Evolutionary conservation across 2,888 invertebrate species (phyloP).

Genomic region (Anaspis maculata): DNA sequence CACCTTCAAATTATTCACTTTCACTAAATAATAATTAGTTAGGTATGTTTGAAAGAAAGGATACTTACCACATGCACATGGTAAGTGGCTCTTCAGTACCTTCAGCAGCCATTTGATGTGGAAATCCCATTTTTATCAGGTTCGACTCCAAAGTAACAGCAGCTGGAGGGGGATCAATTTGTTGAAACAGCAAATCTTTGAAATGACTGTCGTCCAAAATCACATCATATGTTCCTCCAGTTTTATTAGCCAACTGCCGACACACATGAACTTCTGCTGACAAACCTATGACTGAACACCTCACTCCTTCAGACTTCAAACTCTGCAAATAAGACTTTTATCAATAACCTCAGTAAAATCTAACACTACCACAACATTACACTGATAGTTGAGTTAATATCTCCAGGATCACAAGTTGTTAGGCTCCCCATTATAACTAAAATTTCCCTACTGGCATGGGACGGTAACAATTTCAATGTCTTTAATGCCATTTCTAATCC

Average conservation of each 20-base stretch:
- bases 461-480: constrained; percentile 79
- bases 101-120: constrained; percentile 61
- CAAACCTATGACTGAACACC: constrained; percentile 91
- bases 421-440: constrained; percentile 87
- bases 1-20: too few species aligned
- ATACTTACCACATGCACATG: constrained; percentile 89
- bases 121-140: constrained; percentile 94
- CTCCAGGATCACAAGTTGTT: constrained; percentile 94
- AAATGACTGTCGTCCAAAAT: constrained; percentile 77
- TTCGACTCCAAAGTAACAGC: constrained; percentile 65
- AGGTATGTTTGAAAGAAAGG: constrained; percentile 15
- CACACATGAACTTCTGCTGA: constrained; percentile 93
- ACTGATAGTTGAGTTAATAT: constrained; percentile 77
- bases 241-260: constrained; percentile 74
- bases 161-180: constrained; percentile 64
- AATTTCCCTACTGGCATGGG: constrained; percentile 92
- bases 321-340: constrained; percentile 44
- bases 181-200: constrained; percentile 55
- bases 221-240: constrained; percentile 80
- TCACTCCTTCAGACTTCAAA: constrained; percentile 71
- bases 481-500: constrained; percentile 81
- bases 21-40: constrained; percentile 3
- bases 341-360: too few species aligned
- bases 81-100: constrained; percentile 59
- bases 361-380: constrained; percentile 43